phyloP scores from a whole-genome alignment of 2,797 vertebrate genomes.

The Odontamblyopus rebecca region DNA sequence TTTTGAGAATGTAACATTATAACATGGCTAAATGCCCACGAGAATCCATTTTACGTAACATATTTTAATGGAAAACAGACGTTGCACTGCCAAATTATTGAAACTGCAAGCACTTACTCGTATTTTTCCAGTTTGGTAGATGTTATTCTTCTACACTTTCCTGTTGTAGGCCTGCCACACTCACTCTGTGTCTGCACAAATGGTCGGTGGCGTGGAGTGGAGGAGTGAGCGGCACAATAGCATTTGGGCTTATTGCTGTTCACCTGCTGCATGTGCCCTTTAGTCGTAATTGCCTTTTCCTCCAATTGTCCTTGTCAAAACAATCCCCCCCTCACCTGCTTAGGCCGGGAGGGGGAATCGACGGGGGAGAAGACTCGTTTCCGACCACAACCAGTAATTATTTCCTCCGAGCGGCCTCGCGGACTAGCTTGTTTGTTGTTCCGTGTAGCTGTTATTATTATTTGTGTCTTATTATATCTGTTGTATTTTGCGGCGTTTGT shows the following conservation, averaged over 20 bases:
- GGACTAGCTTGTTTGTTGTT: constrained; percentile 58
- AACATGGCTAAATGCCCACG: too few species aligned
- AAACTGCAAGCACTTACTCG: background rate
- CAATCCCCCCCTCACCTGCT: constrained; percentile 36
- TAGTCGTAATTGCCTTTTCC: constrained; percentile 55
- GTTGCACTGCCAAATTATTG: too few species aligned
- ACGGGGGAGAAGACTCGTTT: constrained; percentile 61
- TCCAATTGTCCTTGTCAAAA: constrained; percentile 53
- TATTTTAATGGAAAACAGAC: too few species aligned
- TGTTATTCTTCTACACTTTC: too few species aligned
- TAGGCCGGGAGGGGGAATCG: constrained; percentile 47
- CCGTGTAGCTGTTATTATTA: constrained; percentile 46
- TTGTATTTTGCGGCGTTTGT: constrained; percentile 50
- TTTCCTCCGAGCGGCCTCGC: constrained; percentile 53
- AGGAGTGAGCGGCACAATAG: background rate
- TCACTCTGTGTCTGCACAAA: constrained; percentile 16
- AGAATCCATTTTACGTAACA: too few species aligned
- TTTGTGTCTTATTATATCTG: constrained; percentile 2
- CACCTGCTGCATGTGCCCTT: constrained; percentile 48
- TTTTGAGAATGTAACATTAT: too few species aligned
- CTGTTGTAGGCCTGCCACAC: constrained; percentile 27
- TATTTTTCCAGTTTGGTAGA: too few species aligned
- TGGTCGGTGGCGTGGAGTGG: background rate
- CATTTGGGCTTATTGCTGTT: constrained; percentile 3
- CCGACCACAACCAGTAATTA: constrained; percentile 53